phyloP scores from a whole-genome alignment of 2,113 vertebrate genomes.

The Tympanuchus pallidicinctus region DNA sequence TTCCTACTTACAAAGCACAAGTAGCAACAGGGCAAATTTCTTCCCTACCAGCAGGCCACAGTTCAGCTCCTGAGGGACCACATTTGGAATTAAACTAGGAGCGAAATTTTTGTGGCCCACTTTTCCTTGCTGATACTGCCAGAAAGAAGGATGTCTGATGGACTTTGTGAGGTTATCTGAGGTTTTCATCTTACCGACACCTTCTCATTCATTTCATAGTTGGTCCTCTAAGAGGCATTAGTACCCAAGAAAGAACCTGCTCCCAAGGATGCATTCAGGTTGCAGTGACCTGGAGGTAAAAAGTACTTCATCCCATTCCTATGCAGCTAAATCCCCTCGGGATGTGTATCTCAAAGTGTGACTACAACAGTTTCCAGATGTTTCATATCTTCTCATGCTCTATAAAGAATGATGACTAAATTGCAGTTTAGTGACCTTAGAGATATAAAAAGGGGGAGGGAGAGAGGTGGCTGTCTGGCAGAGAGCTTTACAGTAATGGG shows the following conservation, averaged over 20 bases:
- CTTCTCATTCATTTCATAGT: conserved; percentile 13
- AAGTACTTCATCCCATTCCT: not conserved
- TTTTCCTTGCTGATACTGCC: conserved; percentile 14
- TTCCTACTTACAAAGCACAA: conserved; percentile 46
- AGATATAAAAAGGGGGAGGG: conserved; percentile 55
- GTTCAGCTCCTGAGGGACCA: conserved; percentile 43
- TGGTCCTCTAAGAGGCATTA: not conserved
- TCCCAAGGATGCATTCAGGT: not conserved
- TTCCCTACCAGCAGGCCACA: conserved; percentile 41
- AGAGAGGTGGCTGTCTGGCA: conserved; percentile 51
- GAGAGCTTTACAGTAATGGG: conserved; percentile 63
- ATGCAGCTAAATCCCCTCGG: not conserved
- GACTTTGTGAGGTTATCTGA: conserved; percentile 7
- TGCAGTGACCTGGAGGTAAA: not conserved
- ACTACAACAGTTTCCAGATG: conserved; percentile 50
- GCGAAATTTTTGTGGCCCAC: conserved; percentile 20
- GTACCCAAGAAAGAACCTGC: not conserved
- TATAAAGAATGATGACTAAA: conserved; percentile 73
- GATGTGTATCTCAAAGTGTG: conserved; percentile 54
- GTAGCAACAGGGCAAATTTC: conserved; percentile 49
- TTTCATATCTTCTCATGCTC: conserved; percentile 59
- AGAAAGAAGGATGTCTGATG: conserved; percentile 7
- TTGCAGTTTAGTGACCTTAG: conserved; percentile 67
- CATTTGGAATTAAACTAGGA: conserved; percentile 49
- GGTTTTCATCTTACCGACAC: conserved; percentile 7